Percentiles rank a stretch among this genome's conserved stretches.
Conservation (phyloP, 2,888 invertebrate species). For the Nasonia oneida region DNA sequence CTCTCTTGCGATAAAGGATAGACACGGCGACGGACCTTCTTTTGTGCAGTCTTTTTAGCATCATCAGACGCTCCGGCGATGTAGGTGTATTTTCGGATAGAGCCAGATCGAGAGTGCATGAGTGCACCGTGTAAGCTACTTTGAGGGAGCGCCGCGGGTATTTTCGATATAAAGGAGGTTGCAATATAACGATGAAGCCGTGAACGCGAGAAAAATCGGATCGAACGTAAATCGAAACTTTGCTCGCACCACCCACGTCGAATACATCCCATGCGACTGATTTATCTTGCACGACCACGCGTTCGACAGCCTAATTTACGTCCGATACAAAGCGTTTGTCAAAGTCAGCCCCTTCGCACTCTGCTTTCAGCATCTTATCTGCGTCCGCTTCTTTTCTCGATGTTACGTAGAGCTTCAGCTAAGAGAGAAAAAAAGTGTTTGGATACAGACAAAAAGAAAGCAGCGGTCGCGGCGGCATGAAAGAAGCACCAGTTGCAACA, state of each 20-base stretch:
- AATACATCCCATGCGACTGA: not conserved
- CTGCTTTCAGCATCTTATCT: constrained; percentile 10
- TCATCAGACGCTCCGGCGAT: not conserved
- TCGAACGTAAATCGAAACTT: not conserved
- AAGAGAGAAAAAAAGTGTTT: not conserved
- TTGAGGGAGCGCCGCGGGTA: not conserved
- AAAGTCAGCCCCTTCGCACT: not conserved
- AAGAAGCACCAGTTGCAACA: constrained; percentile 10
- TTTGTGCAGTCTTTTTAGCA: not conserved
- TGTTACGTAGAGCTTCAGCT: not conserved
- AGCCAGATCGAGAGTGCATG: constrained; percentile 21
- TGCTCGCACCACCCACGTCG: not conserved
- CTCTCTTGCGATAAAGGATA: constrained; percentile 30
- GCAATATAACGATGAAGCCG: not conserved
- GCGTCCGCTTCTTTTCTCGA: not conserved
- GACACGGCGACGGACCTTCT: constrained; percentile 1
- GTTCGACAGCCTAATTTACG: not conserved
- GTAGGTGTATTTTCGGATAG: constrained; percentile 3
- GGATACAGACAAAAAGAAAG: not conserved
- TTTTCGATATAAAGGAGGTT: not conserved
- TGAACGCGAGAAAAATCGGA: no score
- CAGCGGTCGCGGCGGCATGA: not conserved
- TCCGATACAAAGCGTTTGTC: constrained; percentile 9
- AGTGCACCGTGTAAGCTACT: constrained; percentile 32
- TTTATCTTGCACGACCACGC: not conserved